Evolutionary conservation across 2,888 invertebrate species (phyloP).

Genomic region (Omphaloscelis lunosa): DNA sequence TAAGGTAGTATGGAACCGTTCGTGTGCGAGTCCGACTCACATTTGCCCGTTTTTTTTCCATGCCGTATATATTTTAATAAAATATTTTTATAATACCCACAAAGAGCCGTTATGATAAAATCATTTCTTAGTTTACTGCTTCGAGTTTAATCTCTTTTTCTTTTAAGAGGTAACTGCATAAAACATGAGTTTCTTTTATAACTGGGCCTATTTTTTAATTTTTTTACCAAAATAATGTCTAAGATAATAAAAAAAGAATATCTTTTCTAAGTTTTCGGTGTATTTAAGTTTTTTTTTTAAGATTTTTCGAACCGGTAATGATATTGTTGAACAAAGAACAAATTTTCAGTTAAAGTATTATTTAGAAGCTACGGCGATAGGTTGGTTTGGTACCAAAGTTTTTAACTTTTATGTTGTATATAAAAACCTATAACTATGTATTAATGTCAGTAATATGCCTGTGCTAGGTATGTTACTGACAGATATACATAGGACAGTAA

Average conservation of each 20-base stretch:
- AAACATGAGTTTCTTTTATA: slow-evolving; percentile 26
- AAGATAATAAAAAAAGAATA: not conserved
- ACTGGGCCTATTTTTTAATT: not conserved
- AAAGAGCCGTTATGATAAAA: slow-evolving; percentile 10
- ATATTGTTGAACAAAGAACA: not conserved
- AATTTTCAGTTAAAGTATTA: slow-evolving; percentile 4
- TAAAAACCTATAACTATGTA: not conserved
- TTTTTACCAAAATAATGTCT: not conserved
- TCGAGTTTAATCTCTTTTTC: slow-evolving; percentile 28
- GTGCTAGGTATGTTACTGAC: not conserved
- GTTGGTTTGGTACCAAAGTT: not conserved
- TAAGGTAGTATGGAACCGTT: not conserved
- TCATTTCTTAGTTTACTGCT: slow-evolving; percentile 25
- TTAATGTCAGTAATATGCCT: not conserved
- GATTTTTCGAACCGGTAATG: not conserved
- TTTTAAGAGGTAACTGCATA: slow-evolving; percentile 3
- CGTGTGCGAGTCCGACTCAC: not conserved
- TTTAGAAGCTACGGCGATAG: not conserved
- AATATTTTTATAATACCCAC: slow-evolving; percentile 10
- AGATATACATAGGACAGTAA: not conserved
- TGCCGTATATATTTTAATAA: not conserved
- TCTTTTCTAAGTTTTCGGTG: not conserved
- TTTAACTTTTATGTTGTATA: not conserved
- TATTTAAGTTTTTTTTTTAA: not conserved
- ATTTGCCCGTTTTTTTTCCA: not conserved